Percentiles rank a stretch among this genome's conserved stretches.
Conservation (phyloP, 2,888 invertebrate species). For the Alitta virens region DNA sequence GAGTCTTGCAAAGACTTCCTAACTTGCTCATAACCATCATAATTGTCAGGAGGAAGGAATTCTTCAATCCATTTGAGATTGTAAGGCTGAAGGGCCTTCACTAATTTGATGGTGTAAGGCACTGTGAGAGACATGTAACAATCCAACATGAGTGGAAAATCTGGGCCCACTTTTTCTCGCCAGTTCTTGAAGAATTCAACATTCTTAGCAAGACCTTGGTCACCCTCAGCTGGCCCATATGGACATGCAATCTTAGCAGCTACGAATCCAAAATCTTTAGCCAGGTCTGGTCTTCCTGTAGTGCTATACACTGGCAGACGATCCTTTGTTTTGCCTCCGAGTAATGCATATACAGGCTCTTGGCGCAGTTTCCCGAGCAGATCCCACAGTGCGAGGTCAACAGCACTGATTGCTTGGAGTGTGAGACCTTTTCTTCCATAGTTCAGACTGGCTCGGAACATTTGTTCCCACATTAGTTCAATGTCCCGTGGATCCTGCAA, state of each 20-base stretch:
- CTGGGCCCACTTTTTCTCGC: constrained; percentile 47
- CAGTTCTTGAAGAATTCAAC: constrained; percentile 42
- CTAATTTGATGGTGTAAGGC: constrained; percentile 44
- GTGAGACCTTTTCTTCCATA: constrained; percentile 51
- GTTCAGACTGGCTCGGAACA: constrained; percentile 49
- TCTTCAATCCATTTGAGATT: constrained; percentile 53
- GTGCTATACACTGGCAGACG: constrained; percentile 49
- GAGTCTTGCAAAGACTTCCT: constrained; percentile 40
- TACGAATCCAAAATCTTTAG: constrained; percentile 47
- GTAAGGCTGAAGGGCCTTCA: constrained; percentile 41
- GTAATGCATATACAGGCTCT: constrained; percentile 49
- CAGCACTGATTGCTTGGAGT: constrained; percentile 49
- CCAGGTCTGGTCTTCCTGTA: constrained; percentile 47
- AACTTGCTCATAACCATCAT: constrained; percentile 32
- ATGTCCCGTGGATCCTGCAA: constrained; percentile 44
- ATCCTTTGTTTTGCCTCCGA: constrained; percentile 51
- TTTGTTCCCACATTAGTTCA: constrained; percentile 50
- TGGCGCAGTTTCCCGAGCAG: constrained; percentile 44
- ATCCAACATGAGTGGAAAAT: constrained; percentile 50
- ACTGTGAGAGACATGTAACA: constrained; percentile 51
- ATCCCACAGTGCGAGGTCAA: constrained; percentile 52
- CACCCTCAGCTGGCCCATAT: constrained; percentile 48
- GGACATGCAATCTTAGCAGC: constrained; percentile 49
- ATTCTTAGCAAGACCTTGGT: constrained; percentile 46
- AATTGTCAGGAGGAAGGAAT: constrained; percentile 49